A percentile compares a stretch with the other conserved stretches of the same genome.
These are phyloP conservation scores for Nebria brevicollis DNA, from an alignment of 2,888 invertebrate species.

Conservation along the genomic window DNA sequence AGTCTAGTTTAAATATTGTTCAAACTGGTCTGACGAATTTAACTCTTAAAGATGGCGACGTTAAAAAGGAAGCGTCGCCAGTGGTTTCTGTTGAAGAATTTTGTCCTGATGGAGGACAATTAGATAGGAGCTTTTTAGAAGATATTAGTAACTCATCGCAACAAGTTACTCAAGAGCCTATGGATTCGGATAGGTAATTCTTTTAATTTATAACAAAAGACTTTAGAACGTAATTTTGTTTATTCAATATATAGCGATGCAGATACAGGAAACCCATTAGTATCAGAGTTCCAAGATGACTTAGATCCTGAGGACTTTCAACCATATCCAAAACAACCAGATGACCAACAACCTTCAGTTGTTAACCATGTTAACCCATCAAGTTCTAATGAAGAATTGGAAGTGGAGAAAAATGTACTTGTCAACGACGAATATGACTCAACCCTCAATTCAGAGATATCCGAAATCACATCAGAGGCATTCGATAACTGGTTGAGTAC, in stretches of 20 bases:
- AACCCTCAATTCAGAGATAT: constrained; percentile 63
- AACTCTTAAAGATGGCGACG: constrained; percentile 36
- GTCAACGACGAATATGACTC: constrained; percentile 63
- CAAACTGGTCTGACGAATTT: constrained; percentile 29
- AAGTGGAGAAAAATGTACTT: constrained; percentile 48
- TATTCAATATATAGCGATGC: constrained; percentile 68
- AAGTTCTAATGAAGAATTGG: constrained; percentile 52
- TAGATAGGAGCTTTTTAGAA: constrained; percentile 81
- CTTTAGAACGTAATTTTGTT: constrained; percentile 10
- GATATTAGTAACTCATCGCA: constrained; percentile 66
- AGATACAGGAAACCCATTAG: constrained; percentile 79
- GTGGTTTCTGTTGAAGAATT: constrained; percentile 74
- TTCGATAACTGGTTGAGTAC: constrained; percentile 72
- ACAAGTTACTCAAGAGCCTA: constrained; percentile 59
- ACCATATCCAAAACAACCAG: constrained; percentile 52
- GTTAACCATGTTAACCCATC: constrained; percentile 57
- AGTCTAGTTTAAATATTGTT: constrained; percentile 10
- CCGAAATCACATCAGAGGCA: constrained; percentile 63
- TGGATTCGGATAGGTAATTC: constrained; percentile 68
- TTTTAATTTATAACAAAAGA: neutral
- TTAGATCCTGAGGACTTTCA: constrained; percentile 73
- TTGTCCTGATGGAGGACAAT: constrained; percentile 77
- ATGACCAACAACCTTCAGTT: constrained; percentile 60
- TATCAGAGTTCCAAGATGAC: constrained; percentile 87
- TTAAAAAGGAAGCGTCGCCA: constrained; percentile 47